Evolutionary conservation across 1,140 invertebrate species (phyloP).

Genomic region (Leptinotarsa lineolata): DNA sequence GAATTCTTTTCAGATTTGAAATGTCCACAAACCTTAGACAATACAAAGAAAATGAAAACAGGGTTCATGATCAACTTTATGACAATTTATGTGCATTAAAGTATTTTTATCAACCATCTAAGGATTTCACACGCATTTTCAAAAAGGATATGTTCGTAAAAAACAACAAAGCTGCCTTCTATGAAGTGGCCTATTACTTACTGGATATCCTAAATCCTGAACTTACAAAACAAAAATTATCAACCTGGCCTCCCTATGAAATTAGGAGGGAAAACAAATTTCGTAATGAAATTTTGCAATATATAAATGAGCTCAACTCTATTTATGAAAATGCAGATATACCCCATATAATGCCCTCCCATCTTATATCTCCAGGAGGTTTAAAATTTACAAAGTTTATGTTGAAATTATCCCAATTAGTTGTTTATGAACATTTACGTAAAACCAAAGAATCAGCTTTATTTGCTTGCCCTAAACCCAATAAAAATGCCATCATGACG

Average conservation of each 20-base stretch:
- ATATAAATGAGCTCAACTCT: slow-evolving; percentile 45
- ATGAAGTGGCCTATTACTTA: slow-evolving; percentile 47
- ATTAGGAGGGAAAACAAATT: slow-evolving; percentile 45
- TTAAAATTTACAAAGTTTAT: slow-evolving; percentile 47
- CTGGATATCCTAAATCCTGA: slow-evolving; percentile 43
- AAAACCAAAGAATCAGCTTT: not conserved
- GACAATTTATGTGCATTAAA: slow-evolving; percentile 40
- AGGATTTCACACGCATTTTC: slow-evolving; percentile 44
- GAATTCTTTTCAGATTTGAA: not conserved
- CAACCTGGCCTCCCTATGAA: slow-evolving; percentile 43
- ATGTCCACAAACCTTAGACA: not conserved
- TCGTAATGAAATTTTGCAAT: slow-evolving; percentile 45
- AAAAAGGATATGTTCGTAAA: slow-evolving; percentile 52
- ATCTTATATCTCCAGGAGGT: slow-evolving; percentile 48
- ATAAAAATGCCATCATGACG: slow-evolving; percentile 28
- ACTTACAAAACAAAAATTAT: slow-evolving; percentile 43
- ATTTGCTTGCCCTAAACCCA: slow-evolving; percentile 25
- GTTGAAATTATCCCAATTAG: slow-evolving; percentile 46
- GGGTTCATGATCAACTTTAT: slow-evolving; percentile 41
- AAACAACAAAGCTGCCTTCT: slow-evolving; percentile 51
- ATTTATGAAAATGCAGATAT: slow-evolving; percentile 43
- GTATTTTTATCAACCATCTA: slow-evolving; percentile 37
- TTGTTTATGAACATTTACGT: slow-evolving; percentile 39
- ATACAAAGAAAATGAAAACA: slow-evolving; percentile 36
- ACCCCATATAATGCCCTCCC: slow-evolving; percentile 45